A percentile compares a stretch with the other conserved stretches of the same genome.
Evolutionary conservation across 2,888 invertebrate genomes (phyloP).

Genomic region (Drosophila anomelani): DNA sequence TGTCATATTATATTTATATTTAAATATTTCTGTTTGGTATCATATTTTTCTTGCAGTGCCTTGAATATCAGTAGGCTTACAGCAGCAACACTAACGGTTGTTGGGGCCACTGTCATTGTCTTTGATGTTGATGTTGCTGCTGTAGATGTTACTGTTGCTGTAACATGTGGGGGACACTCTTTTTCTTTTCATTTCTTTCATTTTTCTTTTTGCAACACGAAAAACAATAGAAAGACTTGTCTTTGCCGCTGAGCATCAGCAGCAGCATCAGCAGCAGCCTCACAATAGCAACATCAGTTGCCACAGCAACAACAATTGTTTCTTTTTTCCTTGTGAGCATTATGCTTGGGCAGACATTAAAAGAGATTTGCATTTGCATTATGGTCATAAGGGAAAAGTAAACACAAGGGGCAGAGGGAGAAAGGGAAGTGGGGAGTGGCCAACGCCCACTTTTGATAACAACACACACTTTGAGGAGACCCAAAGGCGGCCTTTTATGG

Average conservation of each 20-base stretch:
- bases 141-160: conserved; percentile 13
- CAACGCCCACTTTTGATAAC: conserved; percentile 23
- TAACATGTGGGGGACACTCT: conserved; percentile 12
- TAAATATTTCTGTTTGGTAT: too few species aligned
- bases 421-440: neutral
- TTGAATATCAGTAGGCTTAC: conserved; percentile 33
- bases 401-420: neutral
- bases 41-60: neutral
- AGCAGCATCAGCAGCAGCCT: neutral
- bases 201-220: conserved; percentile 35
- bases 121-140: conserved; percentile 7
- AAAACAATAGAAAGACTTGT: conserved; percentile 42
- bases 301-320: conserved; percentile 40
- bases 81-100: conserved; percentile 28
- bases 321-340: conserved; percentile 9
- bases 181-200: conserved; percentile 6
- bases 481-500: too few species aligned
- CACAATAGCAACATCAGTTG: conserved; percentile 13
- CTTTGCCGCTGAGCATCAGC: conserved; percentile 30
- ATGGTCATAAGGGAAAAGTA: conserved; percentile 10
- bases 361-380: conserved; percentile 34
- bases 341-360: conserved; percentile 19
- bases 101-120: conserved; percentile 21
- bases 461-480: neutral
- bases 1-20: neutral